phyloP scores from a whole-genome alignment of 1,140 invertebrate species.

The Drosophila neocordata region DNA sequence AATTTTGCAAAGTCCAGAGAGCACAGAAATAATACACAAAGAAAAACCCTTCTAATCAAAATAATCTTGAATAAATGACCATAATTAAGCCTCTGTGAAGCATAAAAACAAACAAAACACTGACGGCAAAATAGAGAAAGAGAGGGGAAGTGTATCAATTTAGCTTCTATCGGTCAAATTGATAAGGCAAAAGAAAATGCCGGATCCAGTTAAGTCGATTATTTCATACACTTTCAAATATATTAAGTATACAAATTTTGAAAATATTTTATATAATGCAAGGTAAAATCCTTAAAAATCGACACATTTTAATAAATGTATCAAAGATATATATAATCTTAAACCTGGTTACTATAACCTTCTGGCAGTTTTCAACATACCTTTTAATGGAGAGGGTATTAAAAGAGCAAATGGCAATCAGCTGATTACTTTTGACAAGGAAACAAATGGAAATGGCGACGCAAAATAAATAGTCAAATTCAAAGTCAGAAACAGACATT shows the following conservation, averaged over 20 bases:
- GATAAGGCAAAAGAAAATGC: slow-evolving; percentile 53
- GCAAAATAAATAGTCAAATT: slow-evolving; percentile 32
- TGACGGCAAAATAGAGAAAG: slow-evolving; percentile 12
- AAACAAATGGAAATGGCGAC: slow-evolving; percentile 45
- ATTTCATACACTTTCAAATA: not conserved
- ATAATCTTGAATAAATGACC: slow-evolving; percentile 11
- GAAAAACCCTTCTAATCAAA: slow-evolving; percentile 27
- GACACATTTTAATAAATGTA: too few species aligned
- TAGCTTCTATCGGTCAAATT: slow-evolving; percentile 51
- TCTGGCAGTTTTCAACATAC: not conserved
- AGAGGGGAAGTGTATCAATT: slow-evolving; percentile 15
- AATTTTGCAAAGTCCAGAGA: slow-evolving; percentile 24
- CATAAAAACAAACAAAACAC: slow-evolving; percentile 31
- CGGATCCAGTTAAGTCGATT: not conserved
- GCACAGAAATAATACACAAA: slow-evolving; percentile 27
- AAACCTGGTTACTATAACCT: not conserved
- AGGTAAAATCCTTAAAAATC: too few species aligned
- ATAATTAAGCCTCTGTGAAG: slow-evolving; percentile 8
- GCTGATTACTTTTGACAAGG: slow-evolving; percentile 40
- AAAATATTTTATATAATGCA: too few species aligned
- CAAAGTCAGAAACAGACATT: slow-evolving; percentile 30
- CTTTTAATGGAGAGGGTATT: not conserved
- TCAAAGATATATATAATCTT: too few species aligned
- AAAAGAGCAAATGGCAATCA: slow-evolving; percentile 13
- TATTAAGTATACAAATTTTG: too few species aligned